Evolutionary conservation across 2,797 vertebrate genomes (phyloP).

Genomic region (Pyrocephalus nanus): DNA sequence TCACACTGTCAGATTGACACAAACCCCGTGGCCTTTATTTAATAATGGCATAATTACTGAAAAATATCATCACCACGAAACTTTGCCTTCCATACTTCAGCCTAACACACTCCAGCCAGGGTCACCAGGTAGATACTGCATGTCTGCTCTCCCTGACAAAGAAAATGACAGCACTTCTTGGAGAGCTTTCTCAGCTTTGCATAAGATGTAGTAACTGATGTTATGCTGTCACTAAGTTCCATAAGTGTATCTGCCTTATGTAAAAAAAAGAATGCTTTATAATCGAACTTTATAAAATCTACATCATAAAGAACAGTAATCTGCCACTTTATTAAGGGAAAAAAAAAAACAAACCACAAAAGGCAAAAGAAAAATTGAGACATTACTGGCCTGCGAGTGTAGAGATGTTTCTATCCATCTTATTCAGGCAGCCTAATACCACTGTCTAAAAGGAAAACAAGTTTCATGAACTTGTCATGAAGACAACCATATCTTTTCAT

Average conservation of each 20-base stretch:
- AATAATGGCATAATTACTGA: neutral
- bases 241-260: constrained; percentile 15
- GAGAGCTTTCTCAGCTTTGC: constrained; percentile 39
- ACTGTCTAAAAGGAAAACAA: neutral
- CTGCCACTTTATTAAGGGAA: constrained; percentile 34
- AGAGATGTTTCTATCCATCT: constrained; percentile 19
- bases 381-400: constrained; percentile 8
- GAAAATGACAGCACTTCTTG: constrained; percentile 12
- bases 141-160: constrained; percentile 1
- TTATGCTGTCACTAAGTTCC: constrained; percentile 9
- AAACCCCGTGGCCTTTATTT: neutral
- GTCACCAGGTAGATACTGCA: neutral
- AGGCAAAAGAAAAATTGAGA: constrained; percentile 46
- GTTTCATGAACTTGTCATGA: neutral
- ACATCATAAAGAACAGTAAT: constrained; percentile 35
- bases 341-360: neutral
- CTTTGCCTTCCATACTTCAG: neutral
- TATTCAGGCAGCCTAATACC: neutral
- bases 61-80: neutral
- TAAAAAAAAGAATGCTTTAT: neutral
- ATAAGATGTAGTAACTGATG: constrained; percentile 31
- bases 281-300: constrained; percentile 35
- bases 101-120: neutral
- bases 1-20: neutral
- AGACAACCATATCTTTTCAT: neutral